Conservation (phyloP, 2,113 vertebrate species). For the Tragelaphus scriptus region DNA sequence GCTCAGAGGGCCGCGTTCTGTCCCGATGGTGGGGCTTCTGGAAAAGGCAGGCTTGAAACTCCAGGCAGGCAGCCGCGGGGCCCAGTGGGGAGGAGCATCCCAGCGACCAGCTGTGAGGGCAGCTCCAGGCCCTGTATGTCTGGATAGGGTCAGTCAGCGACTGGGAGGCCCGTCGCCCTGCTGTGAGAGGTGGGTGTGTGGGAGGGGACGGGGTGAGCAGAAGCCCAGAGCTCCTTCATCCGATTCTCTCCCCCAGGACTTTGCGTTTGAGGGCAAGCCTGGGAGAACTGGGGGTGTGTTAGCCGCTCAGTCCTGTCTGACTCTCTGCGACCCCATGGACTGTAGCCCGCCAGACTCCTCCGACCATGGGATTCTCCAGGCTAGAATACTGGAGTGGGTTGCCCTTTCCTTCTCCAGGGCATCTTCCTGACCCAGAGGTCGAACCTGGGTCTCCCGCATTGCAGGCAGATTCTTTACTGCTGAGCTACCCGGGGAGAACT, state of each 20-base stretch:
- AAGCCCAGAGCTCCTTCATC: background rate
- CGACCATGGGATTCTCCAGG: background rate
- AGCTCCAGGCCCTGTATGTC: rapidly evolving
- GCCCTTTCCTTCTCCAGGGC: background rate
- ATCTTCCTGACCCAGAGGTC: background rate
- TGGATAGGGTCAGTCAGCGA: rapidly evolving
- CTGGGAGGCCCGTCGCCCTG: rapidly evolving
- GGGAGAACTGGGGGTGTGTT: background rate
- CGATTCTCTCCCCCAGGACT: rapidly evolving
- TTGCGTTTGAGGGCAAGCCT: rapidly evolving
- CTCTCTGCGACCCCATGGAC: background rate
- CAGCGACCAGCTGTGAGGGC: rapidly evolving
- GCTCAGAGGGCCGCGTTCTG: background rate
- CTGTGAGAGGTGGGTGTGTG: background rate
- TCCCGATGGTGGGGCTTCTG: background rate
- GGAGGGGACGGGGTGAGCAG: background rate
- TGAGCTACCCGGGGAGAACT: background rate
- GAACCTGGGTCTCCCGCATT: background rate
- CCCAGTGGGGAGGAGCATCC: background rate
- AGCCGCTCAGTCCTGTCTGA: background rate
- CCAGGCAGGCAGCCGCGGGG: background rate
- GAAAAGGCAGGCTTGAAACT: background rate
- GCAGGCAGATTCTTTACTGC: background rate
- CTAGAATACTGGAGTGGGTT: background rate
- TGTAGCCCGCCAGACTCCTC: background rate